phyloP scores from a whole-genome alignment of 2,797 vertebrate genomes.

The Dromococcyx pavoninus region DNA sequence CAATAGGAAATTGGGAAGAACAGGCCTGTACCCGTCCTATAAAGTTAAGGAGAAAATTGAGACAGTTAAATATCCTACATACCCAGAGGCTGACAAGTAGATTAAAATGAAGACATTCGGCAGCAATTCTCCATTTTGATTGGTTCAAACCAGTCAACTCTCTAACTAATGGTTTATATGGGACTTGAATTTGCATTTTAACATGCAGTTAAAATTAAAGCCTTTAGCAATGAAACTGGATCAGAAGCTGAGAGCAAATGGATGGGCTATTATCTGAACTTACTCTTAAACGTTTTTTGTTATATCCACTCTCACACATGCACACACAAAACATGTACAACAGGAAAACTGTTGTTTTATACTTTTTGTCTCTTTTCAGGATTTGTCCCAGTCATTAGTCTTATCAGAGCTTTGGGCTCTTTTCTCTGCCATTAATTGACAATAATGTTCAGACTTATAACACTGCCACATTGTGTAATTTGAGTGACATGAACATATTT shows the following conservation, averaged over 20 bases:
- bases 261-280: constrained; percentile 69
- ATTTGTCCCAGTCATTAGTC: constrained; percentile 70
- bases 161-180: constrained; percentile 56
- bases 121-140: constrained; percentile 62
- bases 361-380: constrained; percentile 70
- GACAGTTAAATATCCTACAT: constrained; percentile 95
- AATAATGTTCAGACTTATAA: constrained; percentile 65
- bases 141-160: constrained; percentile 49
- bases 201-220: constrained; percentile 59
- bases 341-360: constrained; percentile 75
- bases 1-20: constrained; percentile 95
- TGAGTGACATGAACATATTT: constrained; percentile 79
- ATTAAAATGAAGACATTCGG: constrained; percentile 58
- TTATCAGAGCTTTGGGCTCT: constrained; percentile 53
- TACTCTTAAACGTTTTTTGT: constrained; percentile 67
- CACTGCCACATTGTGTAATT: constrained; percentile 89
- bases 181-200: constrained; percentile 66
- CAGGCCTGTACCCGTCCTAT: constrained; percentile 96
- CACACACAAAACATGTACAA: constrained; percentile 56
- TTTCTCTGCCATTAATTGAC: constrained; percentile 69
- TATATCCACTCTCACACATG: constrained; percentile 68
- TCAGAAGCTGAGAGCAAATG: constrained; percentile 60
- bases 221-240: constrained; percentile 54
- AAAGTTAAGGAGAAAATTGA: constrained; percentile 98
- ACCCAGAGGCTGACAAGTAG: constrained; percentile 93